Evolutionary conservation across 2,888 invertebrate species (phyloP), one percentile per base, ranked within the genome.

Genomic region (Drosophila emarginata): DNA sequence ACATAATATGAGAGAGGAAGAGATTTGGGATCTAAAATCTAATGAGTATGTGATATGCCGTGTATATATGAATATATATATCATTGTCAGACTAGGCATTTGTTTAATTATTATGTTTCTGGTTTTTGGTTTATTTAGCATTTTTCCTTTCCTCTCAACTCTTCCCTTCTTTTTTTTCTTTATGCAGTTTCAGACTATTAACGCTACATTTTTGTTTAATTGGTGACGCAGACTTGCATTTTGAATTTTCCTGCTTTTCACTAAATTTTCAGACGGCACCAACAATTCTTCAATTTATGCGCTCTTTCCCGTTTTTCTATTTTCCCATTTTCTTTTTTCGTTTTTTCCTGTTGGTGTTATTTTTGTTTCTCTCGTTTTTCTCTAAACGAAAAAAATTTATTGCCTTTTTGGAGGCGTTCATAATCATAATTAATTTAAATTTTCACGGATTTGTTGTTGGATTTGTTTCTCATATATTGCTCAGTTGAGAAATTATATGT

Each of bases 121-220:
- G n/a, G 14, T 57, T 78, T 67, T 39, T 54, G 45, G 51, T 51
- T 56, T 64, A 64, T 53, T 40, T 59, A n/a, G 40, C 40, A 15
- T 54, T 58, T 65, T 59, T 62, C 62, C 40, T 32, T 32, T 65
- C 66, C 58, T 61, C 45, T 15, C 2, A 7, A 2, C 2, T 40
- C 26, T 26, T 1, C 15, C 40, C 40, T 9, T 15, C 14, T 5
- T 2, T 12, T 2, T 12, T n/a, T 2, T 4, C n/a, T 4, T 39
- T 14, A 5, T 40, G 7, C 39, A 14, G 39, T 45, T 45, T 45
- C 18, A 18, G 32, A 53, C 83, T 75, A 73, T 81, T 87, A 87
- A 79, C 77, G 88, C 83, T 62, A 86, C 71, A 88, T 86, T 80
- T 82, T 86, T 79, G 73, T 80, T 86, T 82, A 82, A 88, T 82